A percentile compares a stretch with the other conserved stretches of the same genome.
Conservation (phyloP, 2,113 vertebrate species). For the Taxidea taxus region DNA sequence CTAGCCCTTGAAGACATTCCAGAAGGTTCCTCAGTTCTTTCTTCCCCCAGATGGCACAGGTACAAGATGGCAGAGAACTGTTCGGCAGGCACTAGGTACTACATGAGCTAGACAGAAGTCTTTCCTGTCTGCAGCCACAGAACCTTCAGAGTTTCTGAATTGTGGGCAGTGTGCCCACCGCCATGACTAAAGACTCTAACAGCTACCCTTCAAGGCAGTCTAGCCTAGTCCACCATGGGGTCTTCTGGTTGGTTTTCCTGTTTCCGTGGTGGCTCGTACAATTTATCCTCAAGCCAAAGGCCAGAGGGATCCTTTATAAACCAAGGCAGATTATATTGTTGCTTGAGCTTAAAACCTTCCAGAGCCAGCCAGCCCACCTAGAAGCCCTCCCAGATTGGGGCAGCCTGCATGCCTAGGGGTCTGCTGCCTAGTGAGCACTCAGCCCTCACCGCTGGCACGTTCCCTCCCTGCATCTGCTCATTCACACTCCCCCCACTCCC, state of each 20-base stretch:
- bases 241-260: not conserved
- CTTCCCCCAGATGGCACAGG: not conserved
- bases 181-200: not conserved
- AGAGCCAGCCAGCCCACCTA: not conserved
- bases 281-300: not conserved
- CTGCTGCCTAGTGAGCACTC: not conserved
- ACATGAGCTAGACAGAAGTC: not conserved
- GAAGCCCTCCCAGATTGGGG: not conserved
- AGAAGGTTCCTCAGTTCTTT: not conserved
- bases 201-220: not conserved
- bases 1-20: not conserved
- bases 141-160: not conserved
- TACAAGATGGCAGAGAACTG: not conserved
- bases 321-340: not conserved
- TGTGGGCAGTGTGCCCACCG: accelerated
- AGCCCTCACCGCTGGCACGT: not conserved
- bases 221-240: no score
- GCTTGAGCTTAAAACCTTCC: not conserved
- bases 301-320: not conserved
- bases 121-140: not conserved
- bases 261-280: not conserved
- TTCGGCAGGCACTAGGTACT: not conserved
- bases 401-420: not conserved
- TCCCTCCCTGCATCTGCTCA: not conserved
- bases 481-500: no score